Evolutionary conservation across 1,140 invertebrate species (phyloP).

Genomic region (Dolichoris vasculosae): DNA sequence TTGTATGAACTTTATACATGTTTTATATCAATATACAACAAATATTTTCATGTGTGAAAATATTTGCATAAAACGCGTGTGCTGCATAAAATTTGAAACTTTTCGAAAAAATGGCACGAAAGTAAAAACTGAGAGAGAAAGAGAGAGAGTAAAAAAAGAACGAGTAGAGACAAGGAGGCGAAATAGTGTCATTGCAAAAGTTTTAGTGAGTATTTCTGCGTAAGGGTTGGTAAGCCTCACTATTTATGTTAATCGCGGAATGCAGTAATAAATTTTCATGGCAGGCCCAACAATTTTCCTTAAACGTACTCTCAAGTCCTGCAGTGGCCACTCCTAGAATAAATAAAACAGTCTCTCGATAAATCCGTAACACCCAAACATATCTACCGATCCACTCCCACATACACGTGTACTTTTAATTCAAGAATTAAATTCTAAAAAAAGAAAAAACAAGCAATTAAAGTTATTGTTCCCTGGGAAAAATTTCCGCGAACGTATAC

Average conservation of each 20-base stretch:
- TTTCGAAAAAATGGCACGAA: background rate
- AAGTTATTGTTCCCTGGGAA: background rate
- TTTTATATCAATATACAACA: background rate
- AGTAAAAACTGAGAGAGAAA: background rate
- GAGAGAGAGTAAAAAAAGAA: background rate
- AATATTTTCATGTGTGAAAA: background rate
- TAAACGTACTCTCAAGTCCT: background rate
- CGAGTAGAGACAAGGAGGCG: background rate
- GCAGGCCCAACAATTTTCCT: background rate
- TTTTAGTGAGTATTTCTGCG: constrained; percentile 1
- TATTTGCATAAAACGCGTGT: background rate
- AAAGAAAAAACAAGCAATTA: constrained; percentile 11
- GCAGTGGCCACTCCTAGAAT: background rate
- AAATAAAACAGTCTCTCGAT: too few relatives aligned
- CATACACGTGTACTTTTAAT: background rate
- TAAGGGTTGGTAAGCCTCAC: background rate
- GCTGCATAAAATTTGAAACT: background rate
- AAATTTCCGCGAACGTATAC: background rate
- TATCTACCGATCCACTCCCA: background rate
- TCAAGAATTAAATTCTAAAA: background rate
- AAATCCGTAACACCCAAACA: too few relatives aligned
- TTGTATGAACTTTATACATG: too few relatives aligned
- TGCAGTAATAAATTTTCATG: constrained; percentile 15
- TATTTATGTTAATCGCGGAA: constrained; percentile 30
- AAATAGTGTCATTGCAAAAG: background rate